phyloP scores from a whole-genome alignment of 2,888 invertebrate species.

The Sericinus montela region DNA sequence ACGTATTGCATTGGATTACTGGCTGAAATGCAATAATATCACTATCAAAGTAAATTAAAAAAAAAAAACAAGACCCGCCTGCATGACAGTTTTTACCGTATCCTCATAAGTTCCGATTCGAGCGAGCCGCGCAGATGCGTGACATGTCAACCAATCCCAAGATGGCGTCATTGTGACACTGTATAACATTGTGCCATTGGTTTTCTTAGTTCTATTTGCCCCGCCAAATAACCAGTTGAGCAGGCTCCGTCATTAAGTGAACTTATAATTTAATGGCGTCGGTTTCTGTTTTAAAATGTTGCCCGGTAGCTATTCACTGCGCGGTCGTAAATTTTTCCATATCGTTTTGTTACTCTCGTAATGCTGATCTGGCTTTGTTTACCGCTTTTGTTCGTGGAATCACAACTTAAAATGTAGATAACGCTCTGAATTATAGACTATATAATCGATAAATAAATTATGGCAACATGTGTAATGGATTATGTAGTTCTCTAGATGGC shows the following conservation, averaged over 20 bases:
- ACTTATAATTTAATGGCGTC: conserved; percentile 16
- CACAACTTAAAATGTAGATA: neutral
- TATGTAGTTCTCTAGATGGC: too few species aligned
- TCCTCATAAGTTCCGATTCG: conserved; percentile 10
- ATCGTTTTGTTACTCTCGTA: conserved; percentile 4
- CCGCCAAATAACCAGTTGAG: conserved; percentile 15
- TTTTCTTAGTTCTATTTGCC: conserved; percentile 6
- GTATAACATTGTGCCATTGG: conserved; percentile 14
- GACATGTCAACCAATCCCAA: conserved; percentile 15
- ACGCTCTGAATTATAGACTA: neutral
- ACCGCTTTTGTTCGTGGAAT: conserved; percentile 8
- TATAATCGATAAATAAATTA: neutral
- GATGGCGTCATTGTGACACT: conserved; percentile 7
- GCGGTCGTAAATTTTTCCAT: conserved; percentile 14
- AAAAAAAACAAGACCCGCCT: conserved; percentile 1
- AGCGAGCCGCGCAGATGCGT: neutral
- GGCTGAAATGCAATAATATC: neutral
- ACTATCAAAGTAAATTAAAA: neutral
- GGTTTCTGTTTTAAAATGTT: conserved; percentile 6
- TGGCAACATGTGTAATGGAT: neutral
- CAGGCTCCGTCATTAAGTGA: conserved; percentile 5
- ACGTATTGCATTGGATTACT: neutral
- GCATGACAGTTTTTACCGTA: conserved; percentile 11
- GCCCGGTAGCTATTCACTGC: conserved; percentile 8
- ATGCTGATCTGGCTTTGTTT: conserved; percentile 9